Percentiles rank a stretch among this genome's conserved stretches.
These are phyloP conservation scores for Tangara arthus DNA, from an alignment of 2,797 vertebrate genomes.

Conservation along the genomic window DNA sequence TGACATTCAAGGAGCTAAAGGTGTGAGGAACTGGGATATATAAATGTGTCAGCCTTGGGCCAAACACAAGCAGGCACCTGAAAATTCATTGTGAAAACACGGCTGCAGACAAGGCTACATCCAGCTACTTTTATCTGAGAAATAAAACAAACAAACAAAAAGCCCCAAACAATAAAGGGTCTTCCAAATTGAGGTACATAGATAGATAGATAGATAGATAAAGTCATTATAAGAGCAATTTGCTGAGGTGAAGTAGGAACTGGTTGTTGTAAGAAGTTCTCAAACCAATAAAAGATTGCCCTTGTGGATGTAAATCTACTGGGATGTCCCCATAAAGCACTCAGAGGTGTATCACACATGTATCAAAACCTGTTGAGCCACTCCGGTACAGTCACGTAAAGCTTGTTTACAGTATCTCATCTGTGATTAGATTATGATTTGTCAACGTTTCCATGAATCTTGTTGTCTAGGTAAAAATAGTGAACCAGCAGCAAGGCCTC, in stretches of 20 bases:
- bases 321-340: background rate
- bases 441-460: slow-evolving; percentile 11
- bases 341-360: background rate
- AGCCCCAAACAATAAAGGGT: background rate
- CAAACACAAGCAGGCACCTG: background rate
- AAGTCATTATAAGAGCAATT: background rate
- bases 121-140: background rate
- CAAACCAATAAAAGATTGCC: background rate
- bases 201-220: background rate
- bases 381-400: slow-evolving; percentile 21
- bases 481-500: background rate
- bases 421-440: slow-evolving; percentile 23
- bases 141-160: background rate
- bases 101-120: background rate
- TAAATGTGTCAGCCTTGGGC: background rate
- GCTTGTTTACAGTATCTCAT: background rate
- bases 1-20: background rate
- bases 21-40: background rate
- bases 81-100: background rate
- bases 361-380: slow-evolving; percentile 35
- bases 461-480: background rate
- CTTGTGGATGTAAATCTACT: background rate
- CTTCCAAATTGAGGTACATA: background rate
- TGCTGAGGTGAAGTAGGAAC: background rate
- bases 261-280: background rate